Base-by-base conservation (phyloP, 2,888 invertebrate genomes). In the Limnephilus auricula region DNA sequence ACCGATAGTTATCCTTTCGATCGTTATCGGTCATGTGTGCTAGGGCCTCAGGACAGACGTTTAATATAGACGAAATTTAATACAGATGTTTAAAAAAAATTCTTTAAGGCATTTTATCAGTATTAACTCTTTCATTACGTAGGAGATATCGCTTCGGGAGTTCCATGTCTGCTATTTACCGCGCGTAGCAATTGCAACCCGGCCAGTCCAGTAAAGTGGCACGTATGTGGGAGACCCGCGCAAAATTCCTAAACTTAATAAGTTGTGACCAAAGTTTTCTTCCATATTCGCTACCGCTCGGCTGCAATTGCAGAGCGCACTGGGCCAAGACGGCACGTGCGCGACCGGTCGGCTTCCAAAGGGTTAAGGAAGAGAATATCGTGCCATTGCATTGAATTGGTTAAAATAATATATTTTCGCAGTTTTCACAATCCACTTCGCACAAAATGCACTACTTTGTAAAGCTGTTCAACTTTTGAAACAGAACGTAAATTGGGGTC, bases 221-320 rank as follows among this genome's bases (percentile, higher is more conserved):
- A 92, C 92, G 92, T 92, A 90, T 89, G 89, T 85, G 88, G 91
- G 65, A 87, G 79, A 79, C 92, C 84, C 83, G 88, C 78, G 86
- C 79, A 89, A 90, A 92, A 92, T 90, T 92, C 90, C 87, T 88
- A 90, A 92, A 92, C 92, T 92, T 92, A 92, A 92, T 92, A 92
- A 92, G 92, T 91, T 92, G 89, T 90, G 91, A 92, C 89, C 86
- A 92, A 92, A 92, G 91, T 91, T 92, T 91, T 89, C 92, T 90
- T 40, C 65, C 80, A 89, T 89, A 89, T 30, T 89, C 89, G 32
- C 79, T 34, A 6, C 87, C n/a, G 78, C 18, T 50, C 45, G 30
- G 50, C 31, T 45, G 86, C 30, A 13, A n/a, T 13, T 12, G 84
- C 9, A 32, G 84, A n/a, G 37, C 84, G n/a, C 37, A n/a, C 45